A percentile compares a stretch with the other conserved stretches of the same genome.
Conservation (phyloP, 2,888 invertebrate genomes). For the Drosophila diplacantha region DNA sequence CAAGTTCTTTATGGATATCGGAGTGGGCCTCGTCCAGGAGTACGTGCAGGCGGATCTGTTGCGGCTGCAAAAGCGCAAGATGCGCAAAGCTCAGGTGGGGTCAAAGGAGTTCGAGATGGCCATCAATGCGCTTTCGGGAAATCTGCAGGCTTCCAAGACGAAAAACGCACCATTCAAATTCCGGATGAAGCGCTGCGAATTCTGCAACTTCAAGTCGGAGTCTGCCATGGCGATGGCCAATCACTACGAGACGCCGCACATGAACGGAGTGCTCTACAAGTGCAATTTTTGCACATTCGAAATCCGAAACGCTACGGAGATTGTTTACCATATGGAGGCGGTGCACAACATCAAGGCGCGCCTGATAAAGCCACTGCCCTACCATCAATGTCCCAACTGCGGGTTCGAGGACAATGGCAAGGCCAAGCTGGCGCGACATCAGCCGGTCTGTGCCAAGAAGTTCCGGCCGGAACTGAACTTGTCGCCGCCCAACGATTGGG, state of each 20-base stretch:
- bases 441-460: slow-evolving; percentile 91
- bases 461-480: slow-evolving; percentile 92
- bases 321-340: slow-evolving; percentile 93
- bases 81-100: slow-evolving; percentile 82
- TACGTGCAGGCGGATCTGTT: slow-evolving; percentile 95
- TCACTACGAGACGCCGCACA: slow-evolving; percentile 93
- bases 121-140: slow-evolving; percentile 89
- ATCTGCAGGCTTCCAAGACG: slow-evolving; percentile 90
- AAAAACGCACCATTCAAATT: slow-evolving; percentile 89
- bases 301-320: slow-evolving; percentile 91
- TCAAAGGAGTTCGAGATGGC: slow-evolving; percentile 83
- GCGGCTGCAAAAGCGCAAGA: slow-evolving; percentile 89
- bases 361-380: slow-evolving; percentile 89
- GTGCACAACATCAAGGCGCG: slow-evolving; percentile 91
- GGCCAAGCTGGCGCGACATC: slow-evolving; percentile 92
- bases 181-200: slow-evolving; percentile 89
- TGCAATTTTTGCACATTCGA: slow-evolving; percentile 91
- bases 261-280: slow-evolving; percentile 90
- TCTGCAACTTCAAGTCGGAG: slow-evolving; percentile 93
- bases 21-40: slow-evolving; percentile 93
- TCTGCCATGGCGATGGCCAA: slow-evolving; percentile 89
- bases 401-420: slow-evolving; percentile 96
- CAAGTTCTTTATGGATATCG: slow-evolving; percentile 94
- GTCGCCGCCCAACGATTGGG: slow-evolving; percentile 93
- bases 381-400: slow-evolving; percentile 95